A percentile compares a stretch with the other conserved stretches of the same genome.
phyloP scores from a whole-genome alignment of 2,113 vertebrate species.

The Toxotes chatareus region DNA sequence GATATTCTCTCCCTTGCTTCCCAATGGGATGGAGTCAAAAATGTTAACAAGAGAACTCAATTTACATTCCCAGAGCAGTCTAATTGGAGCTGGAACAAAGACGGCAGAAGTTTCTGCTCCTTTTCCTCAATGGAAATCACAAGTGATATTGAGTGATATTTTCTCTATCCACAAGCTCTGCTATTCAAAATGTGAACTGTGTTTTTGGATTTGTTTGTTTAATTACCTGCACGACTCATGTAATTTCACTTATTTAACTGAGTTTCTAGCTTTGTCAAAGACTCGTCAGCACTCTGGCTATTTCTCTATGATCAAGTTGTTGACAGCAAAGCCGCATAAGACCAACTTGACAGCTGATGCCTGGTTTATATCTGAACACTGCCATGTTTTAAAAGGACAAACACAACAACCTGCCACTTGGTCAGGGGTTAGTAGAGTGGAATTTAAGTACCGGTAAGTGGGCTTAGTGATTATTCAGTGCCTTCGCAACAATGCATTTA shows the following conservation, averaged over 20 bases:
- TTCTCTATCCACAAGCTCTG: neutral
- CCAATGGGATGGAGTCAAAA: slow-evolving; percentile 49
- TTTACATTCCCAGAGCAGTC: slow-evolving; percentile 54
- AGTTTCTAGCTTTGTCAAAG: neutral
- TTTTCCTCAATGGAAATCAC: slow-evolving; percentile 38
- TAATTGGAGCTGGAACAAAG: slow-evolving; percentile 49
- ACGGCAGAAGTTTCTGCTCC: neutral
- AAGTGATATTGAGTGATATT: slow-evolving; percentile 5
- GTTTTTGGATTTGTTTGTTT: slow-evolving; percentile 30
- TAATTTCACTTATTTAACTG: neutral
- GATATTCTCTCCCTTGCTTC: slow-evolving; percentile 38
- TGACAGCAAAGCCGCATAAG: neutral
- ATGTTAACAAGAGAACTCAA: slow-evolving; percentile 68
- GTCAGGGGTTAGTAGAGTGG: neutral
- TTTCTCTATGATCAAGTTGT: neutral
- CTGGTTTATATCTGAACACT: neutral
- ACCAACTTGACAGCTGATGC: neutral
- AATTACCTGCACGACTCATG: slow-evolving; percentile 7
- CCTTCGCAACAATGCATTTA: neutral
- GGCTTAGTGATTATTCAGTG: neutral
- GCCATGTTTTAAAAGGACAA: neutral
- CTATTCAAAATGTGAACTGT: neutral
- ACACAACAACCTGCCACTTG: neutral
- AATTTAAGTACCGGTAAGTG: neutral
- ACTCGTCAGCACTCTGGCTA: neutral